phyloP scores from a whole-genome alignment of 2,113 vertebrate species.

The Oncorhynchus gorbuscha region DNA sequence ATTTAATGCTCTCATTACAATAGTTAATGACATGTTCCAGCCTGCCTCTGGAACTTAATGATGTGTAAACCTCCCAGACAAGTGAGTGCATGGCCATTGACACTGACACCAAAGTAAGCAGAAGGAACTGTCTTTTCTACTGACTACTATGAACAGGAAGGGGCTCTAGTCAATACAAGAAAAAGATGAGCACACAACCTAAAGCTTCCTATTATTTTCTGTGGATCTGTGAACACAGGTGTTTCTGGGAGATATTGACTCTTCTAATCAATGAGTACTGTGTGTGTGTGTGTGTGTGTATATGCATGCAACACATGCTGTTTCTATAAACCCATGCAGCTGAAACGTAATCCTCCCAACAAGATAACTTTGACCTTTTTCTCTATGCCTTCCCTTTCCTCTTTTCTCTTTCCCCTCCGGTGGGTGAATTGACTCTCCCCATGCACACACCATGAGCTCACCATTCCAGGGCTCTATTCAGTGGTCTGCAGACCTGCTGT shows the following conservation, averaged over 20 bases:
- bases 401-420: neutral
- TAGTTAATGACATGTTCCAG: conserved; percentile 34
- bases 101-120: neutral
- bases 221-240: conserved; percentile 33
- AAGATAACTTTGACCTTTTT: conserved; percentile 17
- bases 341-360: conserved; percentile 5
- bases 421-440: neutral
- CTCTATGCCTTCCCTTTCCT: neutral
- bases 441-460: conserved; percentile 18
- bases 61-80: neutral
- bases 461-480: conserved; percentile 26
- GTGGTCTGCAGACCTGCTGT: conserved; percentile 29
- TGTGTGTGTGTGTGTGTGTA: neutral
- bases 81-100: neutral
- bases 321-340: too few relatives aligned
- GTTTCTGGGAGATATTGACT: conserved; percentile 7
- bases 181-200: conserved; percentile 21
- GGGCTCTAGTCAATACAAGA: conserved; percentile 29
- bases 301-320: too few relatives aligned
- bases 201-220: conserved; percentile 34
- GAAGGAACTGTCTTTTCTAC: conserved; percentile 10
- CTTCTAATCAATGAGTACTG: neutral
- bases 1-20: neutral
- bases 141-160: conserved; percentile 6
- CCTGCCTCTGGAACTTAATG: conserved; percentile 22